Evolutionary conservation across 2,113 vertebrate species (phyloP).

Genomic region (Suncus etruscus): DNA sequence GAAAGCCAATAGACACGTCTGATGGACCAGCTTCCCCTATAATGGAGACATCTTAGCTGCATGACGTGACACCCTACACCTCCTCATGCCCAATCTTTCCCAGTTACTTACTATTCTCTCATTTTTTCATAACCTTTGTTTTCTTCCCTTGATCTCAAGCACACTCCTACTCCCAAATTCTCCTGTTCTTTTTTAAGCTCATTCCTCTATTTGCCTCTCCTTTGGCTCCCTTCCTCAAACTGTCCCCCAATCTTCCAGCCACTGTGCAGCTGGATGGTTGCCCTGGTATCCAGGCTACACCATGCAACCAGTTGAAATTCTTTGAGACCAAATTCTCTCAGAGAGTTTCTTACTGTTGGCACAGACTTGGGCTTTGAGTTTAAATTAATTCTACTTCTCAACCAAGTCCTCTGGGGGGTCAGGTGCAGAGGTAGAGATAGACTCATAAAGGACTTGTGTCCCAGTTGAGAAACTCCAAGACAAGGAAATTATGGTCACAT

Average conservation of each 20-base stretch:
- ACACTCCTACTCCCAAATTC: no score
- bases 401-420: rapidly evolving
- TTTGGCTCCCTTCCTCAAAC: background rate
- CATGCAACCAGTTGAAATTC: background rate
- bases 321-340: background rate
- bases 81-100: no score
- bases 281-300: rapidly evolving
- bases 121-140: no score
- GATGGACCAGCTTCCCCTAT: no score
- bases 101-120: no score
- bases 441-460: no score
- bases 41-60: no score
- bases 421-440: background rate
- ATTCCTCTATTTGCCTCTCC: background rate
- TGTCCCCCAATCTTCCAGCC: rapidly evolving
- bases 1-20: no score
- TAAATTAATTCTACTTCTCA: background rate
- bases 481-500: background rate
- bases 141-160: no score
- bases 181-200: background rate
- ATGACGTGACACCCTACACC: no score
- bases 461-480: background rate
- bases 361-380: background rate
- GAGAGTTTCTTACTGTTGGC: background rate
- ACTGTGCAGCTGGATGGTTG: no score